A percentile compares a stretch with the other conserved stretches of the same genome.
Conservation (phyloP, 2,797 vertebrate species). For the Sebastes iracundus region DNA sequence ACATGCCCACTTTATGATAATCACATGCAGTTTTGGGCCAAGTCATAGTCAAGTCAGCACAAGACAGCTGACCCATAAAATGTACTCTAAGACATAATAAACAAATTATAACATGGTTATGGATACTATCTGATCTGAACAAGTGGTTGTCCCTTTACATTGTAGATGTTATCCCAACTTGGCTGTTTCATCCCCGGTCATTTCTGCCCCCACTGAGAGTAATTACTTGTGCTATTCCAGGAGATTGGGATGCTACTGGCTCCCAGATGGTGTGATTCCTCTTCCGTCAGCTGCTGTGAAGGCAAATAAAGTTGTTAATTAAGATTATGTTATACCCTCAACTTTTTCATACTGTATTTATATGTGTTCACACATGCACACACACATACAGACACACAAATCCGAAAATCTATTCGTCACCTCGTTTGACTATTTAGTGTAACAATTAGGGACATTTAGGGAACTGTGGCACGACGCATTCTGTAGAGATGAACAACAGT, state of each 20-base stretch:
- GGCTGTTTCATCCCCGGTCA: background rate
- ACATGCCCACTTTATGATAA: too few species aligned
- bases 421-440: background rate
- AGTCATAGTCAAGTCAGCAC: too few species aligned
- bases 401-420: background rate
- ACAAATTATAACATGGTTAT: background rate
- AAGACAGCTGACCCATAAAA: background rate
- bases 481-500: background rate
- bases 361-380: background rate
- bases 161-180: background rate
- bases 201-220: background rate
- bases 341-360: background rate
- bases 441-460: background rate
- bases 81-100: background rate
- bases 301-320: background rate
- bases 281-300: background rate
- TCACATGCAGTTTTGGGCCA: too few species aligned
- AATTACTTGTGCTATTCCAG: background rate
- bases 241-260: background rate
- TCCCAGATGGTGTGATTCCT: background rate
- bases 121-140: background rate
- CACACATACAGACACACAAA: background rate
- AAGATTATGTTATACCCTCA: background rate
- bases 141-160: background rate
- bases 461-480: fast-evolving